phyloP scores from a whole-genome alignment of 2,888 invertebrate species.

The Agonum fuliginosum region DNA sequence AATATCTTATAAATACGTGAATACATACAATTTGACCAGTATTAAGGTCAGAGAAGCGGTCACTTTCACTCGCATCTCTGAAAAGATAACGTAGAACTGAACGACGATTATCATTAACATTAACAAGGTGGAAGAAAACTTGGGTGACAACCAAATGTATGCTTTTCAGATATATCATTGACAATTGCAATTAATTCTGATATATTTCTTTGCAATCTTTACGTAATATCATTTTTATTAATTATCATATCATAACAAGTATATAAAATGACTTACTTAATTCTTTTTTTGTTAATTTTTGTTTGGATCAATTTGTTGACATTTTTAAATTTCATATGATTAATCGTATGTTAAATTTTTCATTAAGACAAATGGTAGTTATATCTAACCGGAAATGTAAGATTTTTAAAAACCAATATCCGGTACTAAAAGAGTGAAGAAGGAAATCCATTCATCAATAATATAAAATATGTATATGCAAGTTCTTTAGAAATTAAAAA shows the following conservation, averaged over 20 bases:
- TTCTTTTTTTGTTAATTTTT: no score
- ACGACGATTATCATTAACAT: conserved; percentile 9
- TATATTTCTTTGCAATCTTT: conserved; percentile 18
- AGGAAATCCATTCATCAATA: conserved; percentile 35
- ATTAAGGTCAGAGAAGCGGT: conserved; percentile 23
- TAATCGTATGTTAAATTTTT: no score
- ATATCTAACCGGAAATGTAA: conserved; percentile 24
- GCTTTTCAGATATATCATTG: neutral
- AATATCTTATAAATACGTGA: conserved; percentile 8
- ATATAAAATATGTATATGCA: conserved; percentile 22
- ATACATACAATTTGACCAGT: conserved; percentile 25
- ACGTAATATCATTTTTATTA: neutral
- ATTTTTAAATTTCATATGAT: no score
- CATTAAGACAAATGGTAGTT: neutral
- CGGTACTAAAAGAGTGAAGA: conserved; percentile 11
- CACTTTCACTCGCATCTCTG: conserved; percentile 33
- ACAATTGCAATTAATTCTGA: conserved; percentile 14
- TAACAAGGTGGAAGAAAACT: neutral
- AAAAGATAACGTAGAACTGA: neutral
- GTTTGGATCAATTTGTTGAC: no score
- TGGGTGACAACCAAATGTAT: conserved; percentile 27
- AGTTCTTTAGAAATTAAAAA: neutral
- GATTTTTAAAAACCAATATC: conserved; percentile 24
- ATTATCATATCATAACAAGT: no score
- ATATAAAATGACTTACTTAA: no score